phyloP scores from a whole-genome alignment of 2,797 vertebrate genomes.

The Craterocephalus amniculus region DNA sequence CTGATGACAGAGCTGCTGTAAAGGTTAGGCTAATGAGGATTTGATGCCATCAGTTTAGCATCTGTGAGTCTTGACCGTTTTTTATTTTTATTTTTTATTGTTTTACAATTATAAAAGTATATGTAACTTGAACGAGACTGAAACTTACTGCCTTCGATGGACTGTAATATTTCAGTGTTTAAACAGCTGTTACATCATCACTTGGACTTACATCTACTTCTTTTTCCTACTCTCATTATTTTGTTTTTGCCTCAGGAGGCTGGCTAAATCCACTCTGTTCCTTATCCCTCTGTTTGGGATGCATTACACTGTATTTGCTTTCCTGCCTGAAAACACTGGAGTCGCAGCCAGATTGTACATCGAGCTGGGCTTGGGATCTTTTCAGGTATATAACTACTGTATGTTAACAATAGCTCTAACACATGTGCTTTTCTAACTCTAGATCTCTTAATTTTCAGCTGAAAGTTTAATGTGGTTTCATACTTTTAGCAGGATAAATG shows the following conservation, averaged over 20 bases:
- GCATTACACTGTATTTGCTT: conserved; percentile 96
- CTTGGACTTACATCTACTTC: conserved; percentile 2
- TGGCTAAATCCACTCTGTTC: conserved; percentile 96
- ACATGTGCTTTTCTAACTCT: not conserved
- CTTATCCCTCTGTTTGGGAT: conserved; percentile 97
- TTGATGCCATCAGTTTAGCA: not conserved
- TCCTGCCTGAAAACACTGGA: conserved; percentile 92
- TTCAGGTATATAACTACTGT: conserved; percentile 88
- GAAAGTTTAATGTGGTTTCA: not conserved
- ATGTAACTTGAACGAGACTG: conserved; percentile 5
- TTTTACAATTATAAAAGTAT: conserved; percentile 23
- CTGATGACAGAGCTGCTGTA: conserved; percentile 27
- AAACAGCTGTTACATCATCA: conserved; percentile 17
- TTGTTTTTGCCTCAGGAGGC: conserved; percentile 82
- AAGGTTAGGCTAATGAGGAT: conserved; percentile 49
- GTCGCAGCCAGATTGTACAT: conserved; percentile 89
- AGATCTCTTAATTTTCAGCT: not conserved
- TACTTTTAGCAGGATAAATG: not conserved
- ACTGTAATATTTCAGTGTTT: conserved; percentile 19
- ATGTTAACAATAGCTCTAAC: not conserved
- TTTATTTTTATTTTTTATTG: not conserved
- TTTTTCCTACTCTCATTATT: conserved; percentile 20
- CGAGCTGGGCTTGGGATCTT: conserved; percentile 93
- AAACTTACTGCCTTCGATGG: not conserved
- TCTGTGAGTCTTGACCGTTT: conserved; percentile 23